Conservation (phyloP, 1,140 invertebrate species). For the Lucilia cuprina region DNA sequence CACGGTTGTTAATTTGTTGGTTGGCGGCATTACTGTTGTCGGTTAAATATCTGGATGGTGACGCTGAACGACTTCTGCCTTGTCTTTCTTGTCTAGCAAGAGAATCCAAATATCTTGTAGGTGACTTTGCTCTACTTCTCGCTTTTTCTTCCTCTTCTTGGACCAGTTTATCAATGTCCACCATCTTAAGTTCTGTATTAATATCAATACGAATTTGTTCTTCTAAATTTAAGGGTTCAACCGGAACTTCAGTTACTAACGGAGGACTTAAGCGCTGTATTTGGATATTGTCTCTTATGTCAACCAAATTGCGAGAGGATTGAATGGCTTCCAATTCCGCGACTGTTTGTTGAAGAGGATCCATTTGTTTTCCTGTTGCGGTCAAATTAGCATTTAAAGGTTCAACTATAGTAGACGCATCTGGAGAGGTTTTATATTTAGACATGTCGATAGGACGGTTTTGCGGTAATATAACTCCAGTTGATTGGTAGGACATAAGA, state of each 20-base stretch:
- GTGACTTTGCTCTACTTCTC: slow-evolving; percentile 41
- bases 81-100: neutral
- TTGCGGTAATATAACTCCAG: slow-evolving; percentile 48
- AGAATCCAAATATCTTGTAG: slow-evolving; percentile 30
- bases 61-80: neutral
- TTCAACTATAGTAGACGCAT: slow-evolving; percentile 24
- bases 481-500: neutral
- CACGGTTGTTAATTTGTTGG: neutral
- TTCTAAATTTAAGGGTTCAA: slow-evolving; percentile 43
- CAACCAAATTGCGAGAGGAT: slow-evolving; percentile 50
- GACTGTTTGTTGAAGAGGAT: slow-evolving; percentile 51
- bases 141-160: slow-evolving; percentile 49
- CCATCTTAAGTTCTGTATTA: slow-evolving; percentile 44
- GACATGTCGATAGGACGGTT: slow-evolving; percentile 58
- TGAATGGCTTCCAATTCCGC: slow-evolving; percentile 51
- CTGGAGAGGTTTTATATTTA: slow-evolving; percentile 42
- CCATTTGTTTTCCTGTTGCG: neutral
- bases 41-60: neutral
- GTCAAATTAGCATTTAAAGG: neutral
- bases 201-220: slow-evolving; percentile 55
- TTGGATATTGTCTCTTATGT: slow-evolving; percentile 55
- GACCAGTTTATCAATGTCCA: slow-evolving; percentile 51
- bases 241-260: slow-evolving; percentile 44
- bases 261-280: slow-evolving; percentile 49
- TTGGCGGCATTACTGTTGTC: neutral